These are phyloP conservation scores for Cynocephalus volans DNA, from an alignment of 2,113 vertebrate genomes.

Conservation along the genomic window DNA sequence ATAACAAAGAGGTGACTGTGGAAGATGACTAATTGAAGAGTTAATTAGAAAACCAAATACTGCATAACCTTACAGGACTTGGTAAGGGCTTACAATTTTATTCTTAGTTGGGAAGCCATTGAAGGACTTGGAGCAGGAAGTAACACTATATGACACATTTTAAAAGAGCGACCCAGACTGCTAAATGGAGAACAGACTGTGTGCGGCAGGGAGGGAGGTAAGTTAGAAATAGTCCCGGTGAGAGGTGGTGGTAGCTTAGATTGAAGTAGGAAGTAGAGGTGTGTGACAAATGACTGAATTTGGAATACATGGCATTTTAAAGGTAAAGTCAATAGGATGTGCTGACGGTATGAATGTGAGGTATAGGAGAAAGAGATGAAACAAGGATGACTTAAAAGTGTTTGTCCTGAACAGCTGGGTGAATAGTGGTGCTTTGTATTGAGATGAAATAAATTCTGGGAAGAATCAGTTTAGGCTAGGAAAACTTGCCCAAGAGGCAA, in stretches of 20 bases:
- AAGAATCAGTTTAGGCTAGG: neutral
- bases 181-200: neutral
- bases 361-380: neutral
- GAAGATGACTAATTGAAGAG: neutral
- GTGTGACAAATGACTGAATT: neutral
- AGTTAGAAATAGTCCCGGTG: neutral
- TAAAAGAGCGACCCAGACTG: slow-evolving; percentile 20
- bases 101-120: neutral
- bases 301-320: neutral
- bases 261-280: neutral
- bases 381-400: slow-evolving; percentile 12
- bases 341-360: neutral
- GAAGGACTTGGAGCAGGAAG: neutral
- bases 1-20: neutral
- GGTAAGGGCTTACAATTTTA: slow-evolving; percentile 23
- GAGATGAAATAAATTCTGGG: neutral
- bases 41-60: slow-evolving; percentile 41
- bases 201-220: neutral
- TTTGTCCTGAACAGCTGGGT: neutral
- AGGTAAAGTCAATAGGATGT: neutral
- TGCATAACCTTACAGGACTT: neutral
- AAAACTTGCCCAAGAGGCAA: neutral
- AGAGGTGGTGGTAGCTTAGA: neutral
- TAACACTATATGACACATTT: neutral
- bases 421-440: neutral